phyloP scores from a whole-genome alignment of 2,888 invertebrate species.

The Scaptomyza tumidula region DNA sequence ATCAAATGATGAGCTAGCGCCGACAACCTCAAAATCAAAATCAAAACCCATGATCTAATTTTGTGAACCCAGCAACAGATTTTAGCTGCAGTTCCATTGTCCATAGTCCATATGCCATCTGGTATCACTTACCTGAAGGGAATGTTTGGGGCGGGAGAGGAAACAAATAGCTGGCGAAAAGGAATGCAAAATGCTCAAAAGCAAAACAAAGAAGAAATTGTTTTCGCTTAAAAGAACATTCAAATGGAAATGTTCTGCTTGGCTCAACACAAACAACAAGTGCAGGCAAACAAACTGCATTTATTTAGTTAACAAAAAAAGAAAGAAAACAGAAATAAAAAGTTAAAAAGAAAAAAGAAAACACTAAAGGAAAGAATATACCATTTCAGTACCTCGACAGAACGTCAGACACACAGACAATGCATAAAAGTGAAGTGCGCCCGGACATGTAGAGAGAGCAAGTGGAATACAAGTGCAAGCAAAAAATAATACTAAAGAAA shows the following conservation, averaged over 20 bases:
- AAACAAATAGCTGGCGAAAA: constrained; percentile 50
- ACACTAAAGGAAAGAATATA: constrained; percentile 56
- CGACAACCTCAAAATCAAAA: constrained; percentile 60
- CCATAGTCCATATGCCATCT: constrained; percentile 33
- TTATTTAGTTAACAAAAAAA: constrained; percentile 72
- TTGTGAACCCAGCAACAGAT: constrained; percentile 50
- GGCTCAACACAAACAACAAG: constrained; percentile 79
- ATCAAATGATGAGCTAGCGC: constrained; percentile 56
- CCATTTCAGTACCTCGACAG: constrained; percentile 71
- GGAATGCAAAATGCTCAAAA: constrained; percentile 53
- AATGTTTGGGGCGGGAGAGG: not conserved
- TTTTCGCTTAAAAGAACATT: constrained; percentile 81
- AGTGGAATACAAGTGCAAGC: constrained; percentile 40
- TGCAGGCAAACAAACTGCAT: constrained; percentile 77
- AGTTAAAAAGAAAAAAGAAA: constrained; percentile 39
- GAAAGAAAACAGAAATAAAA: constrained; percentile 8
- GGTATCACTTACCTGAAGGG: constrained; percentile 45
- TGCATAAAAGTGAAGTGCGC: constrained; percentile 79
- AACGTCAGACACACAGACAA: constrained; percentile 68
- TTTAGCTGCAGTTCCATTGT: constrained; percentile 30
- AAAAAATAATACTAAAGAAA: not conserved
- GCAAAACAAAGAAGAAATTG: constrained; percentile 81
- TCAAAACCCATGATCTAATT: constrained; percentile 78
- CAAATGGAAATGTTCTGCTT: constrained; percentile 81
- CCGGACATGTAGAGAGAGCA: constrained; percentile 34